A percentile compares a stretch with the other conserved stretches of the same genome.
These are phyloP conservation scores for Rhinopomastus cyanomelas DNA, from an alignment of 2,113 vertebrate genomes.

Conservation along the genomic window DNA sequence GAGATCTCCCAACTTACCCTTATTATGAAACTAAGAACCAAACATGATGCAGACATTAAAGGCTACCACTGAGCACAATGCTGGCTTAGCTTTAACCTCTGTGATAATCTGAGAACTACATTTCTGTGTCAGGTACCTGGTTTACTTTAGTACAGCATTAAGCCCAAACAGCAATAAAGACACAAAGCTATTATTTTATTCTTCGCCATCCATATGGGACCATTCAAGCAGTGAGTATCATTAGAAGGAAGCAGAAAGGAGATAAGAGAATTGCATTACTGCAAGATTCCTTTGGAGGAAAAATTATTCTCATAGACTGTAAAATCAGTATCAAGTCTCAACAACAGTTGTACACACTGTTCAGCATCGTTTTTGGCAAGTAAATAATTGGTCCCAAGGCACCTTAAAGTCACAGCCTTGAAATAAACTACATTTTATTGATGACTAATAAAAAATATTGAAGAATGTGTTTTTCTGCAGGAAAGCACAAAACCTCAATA, in stretches of 20 bases:
- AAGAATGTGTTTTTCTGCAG: too few relatives aligned
- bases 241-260: background rate
- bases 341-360: background rate
- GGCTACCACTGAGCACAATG: accelerated
- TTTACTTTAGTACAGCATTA: background rate
- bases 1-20: background rate
- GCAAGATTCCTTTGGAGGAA: background rate
- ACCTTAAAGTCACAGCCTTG: background rate
- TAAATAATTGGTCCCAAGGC: background rate
- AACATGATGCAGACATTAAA: background rate
- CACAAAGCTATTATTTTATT: background rate
- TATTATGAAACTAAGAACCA: background rate
- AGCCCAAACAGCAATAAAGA: background rate
- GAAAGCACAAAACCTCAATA: too few relatives aligned
- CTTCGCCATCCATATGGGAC: background rate
- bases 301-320: background rate
- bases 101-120: background rate
- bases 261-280: background rate
- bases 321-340: background rate
- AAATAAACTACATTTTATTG: background rate
- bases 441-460: background rate
- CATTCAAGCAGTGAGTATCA: background rate
- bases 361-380: background rate
- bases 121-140: background rate
- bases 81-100: background rate